A percentile compares a stretch with the other conserved stretches of the same genome.
phyloP scores from a whole-genome alignment of 1,140 invertebrate genomes.

The Sipha flava region DNA sequence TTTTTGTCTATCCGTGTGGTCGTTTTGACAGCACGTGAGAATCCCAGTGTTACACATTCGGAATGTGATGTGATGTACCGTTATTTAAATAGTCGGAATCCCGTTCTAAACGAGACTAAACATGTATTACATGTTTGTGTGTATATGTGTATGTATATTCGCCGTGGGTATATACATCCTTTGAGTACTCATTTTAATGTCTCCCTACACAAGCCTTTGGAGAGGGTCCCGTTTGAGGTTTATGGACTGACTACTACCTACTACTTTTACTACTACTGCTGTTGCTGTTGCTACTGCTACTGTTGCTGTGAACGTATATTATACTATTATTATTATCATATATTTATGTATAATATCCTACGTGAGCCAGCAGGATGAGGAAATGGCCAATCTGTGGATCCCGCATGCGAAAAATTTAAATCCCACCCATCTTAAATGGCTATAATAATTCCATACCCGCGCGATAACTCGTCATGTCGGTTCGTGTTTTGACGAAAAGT shows the following conservation, averaged over 20 bases:
- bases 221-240: not conserved
- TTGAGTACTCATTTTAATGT: not conserved
- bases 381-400: slow-evolving; percentile 22
- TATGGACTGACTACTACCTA: not conserved
- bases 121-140: not conserved
- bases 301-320: not conserved
- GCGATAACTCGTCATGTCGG: not conserved
- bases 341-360: not conserved
- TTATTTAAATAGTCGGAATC: slow-evolving; percentile 11
- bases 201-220: not conserved
- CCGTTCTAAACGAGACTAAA: not conserved
- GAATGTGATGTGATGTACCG: not conserved
- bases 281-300: not conserved
- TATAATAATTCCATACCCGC: not conserved
- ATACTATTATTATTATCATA: too few relatives aligned
- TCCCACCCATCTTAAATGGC: slow-evolving; percentile 12
- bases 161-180: too few relatives aligned
- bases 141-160: too few relatives aligned
- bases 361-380: slow-evolving; percentile 10
- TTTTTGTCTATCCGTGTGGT: not conserved
- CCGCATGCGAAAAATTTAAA: slow-evolving; percentile 29
- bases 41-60: not conserved
- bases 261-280: not conserved
- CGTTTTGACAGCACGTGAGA: slow-evolving; percentile 17
- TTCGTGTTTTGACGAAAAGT: not conserved